These are phyloP conservation scores for Bungarus multicinctus DNA, from an alignment of 2,113 vertebrate genomes.

Conservation along the genomic window DNA sequence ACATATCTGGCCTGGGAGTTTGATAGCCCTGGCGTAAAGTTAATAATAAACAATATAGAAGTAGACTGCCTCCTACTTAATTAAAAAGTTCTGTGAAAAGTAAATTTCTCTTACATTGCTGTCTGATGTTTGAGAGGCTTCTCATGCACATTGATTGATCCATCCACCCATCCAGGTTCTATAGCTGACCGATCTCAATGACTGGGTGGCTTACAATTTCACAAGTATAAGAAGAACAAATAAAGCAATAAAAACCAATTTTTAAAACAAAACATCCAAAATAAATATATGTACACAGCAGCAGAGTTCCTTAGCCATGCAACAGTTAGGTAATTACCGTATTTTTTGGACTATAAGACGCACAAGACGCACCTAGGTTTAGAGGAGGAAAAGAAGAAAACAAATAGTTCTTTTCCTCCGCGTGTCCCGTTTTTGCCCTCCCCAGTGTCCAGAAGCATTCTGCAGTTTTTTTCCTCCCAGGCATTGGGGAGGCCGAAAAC, in stretches of 20 bases:
- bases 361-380: too few relatives aligned
- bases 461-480: too few relatives aligned
- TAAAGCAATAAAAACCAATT: background rate
- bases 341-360: too few relatives aligned
- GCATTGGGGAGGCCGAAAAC: too few relatives aligned
- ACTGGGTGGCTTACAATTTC: background rate
- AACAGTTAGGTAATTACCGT: background rate
- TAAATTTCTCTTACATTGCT: background rate
- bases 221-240: background rate
- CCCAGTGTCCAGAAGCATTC: too few relatives aligned
- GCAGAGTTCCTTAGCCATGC: background rate
- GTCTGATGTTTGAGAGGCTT: background rate
- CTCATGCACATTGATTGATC: background rate
- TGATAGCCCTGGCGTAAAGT: background rate
- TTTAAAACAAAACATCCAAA: background rate
- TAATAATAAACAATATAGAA: background rate
- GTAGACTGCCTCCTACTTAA: background rate
- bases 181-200: background rate
- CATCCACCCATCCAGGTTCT: background rate
- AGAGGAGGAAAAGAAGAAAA: too few relatives aligned
- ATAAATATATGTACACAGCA: background rate
- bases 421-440: too few relatives aligned
- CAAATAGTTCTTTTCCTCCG: too few relatives aligned
- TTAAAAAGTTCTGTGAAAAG: background rate
- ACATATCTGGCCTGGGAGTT: too few relatives aligned